Conservation (phyloP, 2,113 vertebrate species). For the Grallaria varia region DNA sequence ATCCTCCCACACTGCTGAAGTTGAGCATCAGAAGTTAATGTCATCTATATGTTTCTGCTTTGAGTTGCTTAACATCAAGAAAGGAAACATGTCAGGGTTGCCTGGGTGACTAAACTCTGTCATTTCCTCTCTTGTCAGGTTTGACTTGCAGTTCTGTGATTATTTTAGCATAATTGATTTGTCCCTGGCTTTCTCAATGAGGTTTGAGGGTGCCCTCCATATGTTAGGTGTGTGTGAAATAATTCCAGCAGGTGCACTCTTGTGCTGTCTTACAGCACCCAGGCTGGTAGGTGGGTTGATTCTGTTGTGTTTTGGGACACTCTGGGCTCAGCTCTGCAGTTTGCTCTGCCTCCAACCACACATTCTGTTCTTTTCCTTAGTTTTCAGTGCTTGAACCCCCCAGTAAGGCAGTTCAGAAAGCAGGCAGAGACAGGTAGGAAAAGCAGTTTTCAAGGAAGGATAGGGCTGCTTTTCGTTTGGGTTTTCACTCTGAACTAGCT, state of each 20-base stretch:
- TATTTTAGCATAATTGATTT: neutral
- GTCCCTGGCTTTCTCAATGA: neutral
- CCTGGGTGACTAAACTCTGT: slow-evolving; percentile 3
- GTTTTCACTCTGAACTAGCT: neutral
- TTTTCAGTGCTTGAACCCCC: neutral
- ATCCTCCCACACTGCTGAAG: neutral
- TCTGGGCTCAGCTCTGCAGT: neutral
- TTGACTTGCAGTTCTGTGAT: neutral
- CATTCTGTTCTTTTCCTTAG: neutral
- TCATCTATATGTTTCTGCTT: neutral
- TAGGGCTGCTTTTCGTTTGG: neutral
- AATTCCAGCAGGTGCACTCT: neutral
- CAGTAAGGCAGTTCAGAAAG: neutral
- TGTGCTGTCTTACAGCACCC: neutral
- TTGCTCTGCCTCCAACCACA: neutral
- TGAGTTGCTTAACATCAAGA: neutral
- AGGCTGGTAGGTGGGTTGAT: rapidly evolving
- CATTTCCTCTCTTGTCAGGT: slow-evolving; percentile 23
- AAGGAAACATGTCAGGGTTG: slow-evolving; percentile 37
- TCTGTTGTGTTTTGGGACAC: neutral
- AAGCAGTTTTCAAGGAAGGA: neutral
- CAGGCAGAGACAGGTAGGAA: neutral
- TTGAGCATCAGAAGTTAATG: neutral
- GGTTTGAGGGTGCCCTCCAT: neutral
- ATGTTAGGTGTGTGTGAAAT: neutral